Percentiles rank a stretch among this genome's conserved stretches.
phyloP scores from a whole-genome alignment of 2,113 vertebrate species.

The Apaloderma vittatum region DNA sequence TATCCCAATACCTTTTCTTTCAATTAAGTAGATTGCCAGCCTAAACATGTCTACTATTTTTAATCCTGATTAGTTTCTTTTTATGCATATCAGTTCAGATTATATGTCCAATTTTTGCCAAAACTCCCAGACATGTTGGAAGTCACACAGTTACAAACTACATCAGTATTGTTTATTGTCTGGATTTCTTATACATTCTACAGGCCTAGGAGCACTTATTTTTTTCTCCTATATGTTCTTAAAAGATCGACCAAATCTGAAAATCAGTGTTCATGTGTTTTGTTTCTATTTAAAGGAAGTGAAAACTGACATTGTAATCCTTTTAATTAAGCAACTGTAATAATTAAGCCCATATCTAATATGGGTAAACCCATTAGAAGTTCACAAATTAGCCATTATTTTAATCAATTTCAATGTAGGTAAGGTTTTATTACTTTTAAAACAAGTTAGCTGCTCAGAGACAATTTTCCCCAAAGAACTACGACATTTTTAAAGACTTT shows the following conservation, averaged over 20 bases:
- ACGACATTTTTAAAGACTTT: not conserved
- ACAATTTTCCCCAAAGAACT: not conserved
- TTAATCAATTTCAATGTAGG: not conserved
- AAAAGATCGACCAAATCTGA: not conserved
- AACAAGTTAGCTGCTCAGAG: not conserved
- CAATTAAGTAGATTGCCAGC: constrained; percentile 57
- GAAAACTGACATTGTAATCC: not conserved
- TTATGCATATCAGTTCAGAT: constrained; percentile 66
- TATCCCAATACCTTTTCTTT: constrained; percentile 32
- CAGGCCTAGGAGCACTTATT: not conserved
- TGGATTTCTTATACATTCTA: constrained; percentile 45
- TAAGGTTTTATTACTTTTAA: not conserved
- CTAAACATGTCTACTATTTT: constrained; percentile 54
- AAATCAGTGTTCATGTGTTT: not conserved
- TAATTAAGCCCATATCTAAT: not conserved
- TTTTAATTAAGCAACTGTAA: not conserved
- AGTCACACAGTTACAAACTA: constrained; percentile 22
- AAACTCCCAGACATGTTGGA: constrained; percentile 58
- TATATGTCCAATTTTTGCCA: constrained; percentile 48
- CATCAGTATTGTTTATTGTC: constrained; percentile 58
- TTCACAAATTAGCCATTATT: not conserved
- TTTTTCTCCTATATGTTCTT: not conserved
- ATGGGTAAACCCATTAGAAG: not conserved
- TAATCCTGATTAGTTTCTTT: constrained; percentile 35
- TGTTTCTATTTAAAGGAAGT: not conserved